Evolutionary conservation across 2,113 vertebrate genomes (phyloP).

Genomic region (Lathamus discolor): DNA sequence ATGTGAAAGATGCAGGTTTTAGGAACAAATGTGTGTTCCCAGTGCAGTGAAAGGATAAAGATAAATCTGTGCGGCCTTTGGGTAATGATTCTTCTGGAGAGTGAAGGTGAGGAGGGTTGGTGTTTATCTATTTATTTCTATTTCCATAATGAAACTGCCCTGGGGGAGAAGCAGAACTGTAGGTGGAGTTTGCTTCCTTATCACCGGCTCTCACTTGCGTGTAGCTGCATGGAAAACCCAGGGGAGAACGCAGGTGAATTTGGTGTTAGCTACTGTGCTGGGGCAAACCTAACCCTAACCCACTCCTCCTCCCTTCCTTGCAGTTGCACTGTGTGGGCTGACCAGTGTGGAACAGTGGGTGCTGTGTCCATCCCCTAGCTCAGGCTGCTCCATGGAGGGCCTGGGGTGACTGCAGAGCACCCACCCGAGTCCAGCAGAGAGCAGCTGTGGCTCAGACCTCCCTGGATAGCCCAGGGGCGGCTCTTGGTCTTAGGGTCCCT

Average conservation of each 20-base stretch:
- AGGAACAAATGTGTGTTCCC: not conserved
- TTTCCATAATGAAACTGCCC: not conserved
- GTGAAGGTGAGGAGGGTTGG: not conserved
- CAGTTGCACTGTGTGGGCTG: not conserved
- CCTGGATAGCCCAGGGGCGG: not conserved
- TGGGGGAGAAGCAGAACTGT: not conserved
- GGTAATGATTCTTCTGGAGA: not conserved
- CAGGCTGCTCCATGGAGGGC: not conserved
- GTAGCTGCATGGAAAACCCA: not conserved
- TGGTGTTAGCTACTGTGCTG: accelerated
- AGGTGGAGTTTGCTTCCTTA: accelerated
- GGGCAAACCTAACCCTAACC: not conserved
- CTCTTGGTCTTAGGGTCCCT: not conserved
- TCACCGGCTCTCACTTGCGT: not conserved
- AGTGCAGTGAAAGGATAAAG: not conserved
- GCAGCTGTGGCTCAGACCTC: not conserved
- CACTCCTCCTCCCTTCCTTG: not conserved
- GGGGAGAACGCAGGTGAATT: not conserved
- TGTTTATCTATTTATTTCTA: not conserved
- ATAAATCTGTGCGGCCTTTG: not conserved
- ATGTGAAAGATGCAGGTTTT: not conserved
- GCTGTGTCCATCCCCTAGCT: not conserved
- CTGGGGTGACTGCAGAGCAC: not conserved
- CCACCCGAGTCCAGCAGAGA: accelerated
- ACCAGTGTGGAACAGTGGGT: not conserved